These are phyloP conservation scores for Anguilla anguilla DNA, from an alignment of 2,797 vertebrate genomes.

Conservation along the genomic window DNA sequence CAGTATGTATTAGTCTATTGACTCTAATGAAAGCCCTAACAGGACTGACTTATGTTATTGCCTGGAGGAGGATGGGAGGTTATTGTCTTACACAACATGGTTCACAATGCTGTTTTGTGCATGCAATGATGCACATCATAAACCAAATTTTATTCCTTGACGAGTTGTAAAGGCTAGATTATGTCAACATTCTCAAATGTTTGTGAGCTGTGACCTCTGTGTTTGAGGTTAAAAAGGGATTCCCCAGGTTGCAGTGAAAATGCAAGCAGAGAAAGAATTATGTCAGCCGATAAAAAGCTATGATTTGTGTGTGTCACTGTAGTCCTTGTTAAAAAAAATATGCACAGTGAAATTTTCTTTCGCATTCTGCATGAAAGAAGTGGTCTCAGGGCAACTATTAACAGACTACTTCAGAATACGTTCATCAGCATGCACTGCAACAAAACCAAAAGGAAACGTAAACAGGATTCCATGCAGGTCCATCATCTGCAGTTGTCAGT, in stretches of 20 bases:
- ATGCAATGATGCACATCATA: background rate
- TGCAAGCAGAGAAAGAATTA: background rate
- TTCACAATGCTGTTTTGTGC: background rate
- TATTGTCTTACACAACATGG: background rate
- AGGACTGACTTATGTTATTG: background rate
- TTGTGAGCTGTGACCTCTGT: background rate
- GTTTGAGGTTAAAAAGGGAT: background rate
- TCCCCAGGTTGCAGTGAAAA: conserved; percentile 5
- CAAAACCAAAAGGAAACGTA: background rate
- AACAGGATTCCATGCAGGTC: background rate
- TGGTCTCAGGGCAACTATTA: background rate
- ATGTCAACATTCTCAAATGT: background rate
- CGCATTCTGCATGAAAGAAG: background rate
- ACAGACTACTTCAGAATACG: background rate
- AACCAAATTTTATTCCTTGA: background rate
- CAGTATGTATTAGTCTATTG: background rate
- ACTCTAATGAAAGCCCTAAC: background rate
- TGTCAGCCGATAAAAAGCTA: background rate
- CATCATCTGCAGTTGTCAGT: background rate
- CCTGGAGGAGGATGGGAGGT: background rate
- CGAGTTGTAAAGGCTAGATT: background rate
- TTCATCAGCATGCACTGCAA: background rate
- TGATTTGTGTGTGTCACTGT: background rate
- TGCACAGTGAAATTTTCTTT: background rate
- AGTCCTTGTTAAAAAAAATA: background rate